Conservation (phyloP, 2,888 invertebrate species). For the Tetranychus piercei region DNA sequence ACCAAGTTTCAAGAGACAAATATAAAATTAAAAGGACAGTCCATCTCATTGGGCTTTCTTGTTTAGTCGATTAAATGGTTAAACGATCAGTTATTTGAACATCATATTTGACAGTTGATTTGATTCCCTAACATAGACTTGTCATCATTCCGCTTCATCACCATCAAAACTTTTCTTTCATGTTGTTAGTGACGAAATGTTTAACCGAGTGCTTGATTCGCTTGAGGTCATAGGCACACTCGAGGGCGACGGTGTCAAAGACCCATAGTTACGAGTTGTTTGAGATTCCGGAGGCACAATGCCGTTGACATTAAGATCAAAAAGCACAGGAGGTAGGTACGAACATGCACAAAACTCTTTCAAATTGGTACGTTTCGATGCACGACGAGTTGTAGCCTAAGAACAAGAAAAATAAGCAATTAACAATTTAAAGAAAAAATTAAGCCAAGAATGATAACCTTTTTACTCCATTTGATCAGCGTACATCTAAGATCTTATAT, state of each 20-base stretch:
- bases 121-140: too few relatives aligned
- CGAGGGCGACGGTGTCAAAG: background rate
- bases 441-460: background rate
- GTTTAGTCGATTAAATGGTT: too few relatives aligned
- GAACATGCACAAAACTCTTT: slow-evolving; percentile 22
- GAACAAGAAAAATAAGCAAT: background rate
- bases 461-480: background rate
- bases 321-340: slow-evolving; percentile 21
- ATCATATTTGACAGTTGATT: too few relatives aligned
- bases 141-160: too few relatives aligned
- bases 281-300: slow-evolving; percentile 14
- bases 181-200: background rate
- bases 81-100: too few relatives aligned
- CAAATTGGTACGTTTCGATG: slow-evolving; percentile 12
- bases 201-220: background rate
- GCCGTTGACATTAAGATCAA: slow-evolving; percentile 16
- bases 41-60: too few relatives aligned
- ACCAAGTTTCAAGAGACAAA: too few relatives aligned
- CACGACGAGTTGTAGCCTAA: slow-evolving; percentile 18
- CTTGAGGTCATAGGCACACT: background rate
- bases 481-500: background rate
- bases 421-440: background rate
- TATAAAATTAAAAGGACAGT: too few relatives aligned
- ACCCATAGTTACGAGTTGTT: slow-evolving; percentile 7
- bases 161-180: background rate